Evolutionary conservation across 2,113 vertebrate genomes (phyloP).

Genomic region (Alectura lathami): DNA sequence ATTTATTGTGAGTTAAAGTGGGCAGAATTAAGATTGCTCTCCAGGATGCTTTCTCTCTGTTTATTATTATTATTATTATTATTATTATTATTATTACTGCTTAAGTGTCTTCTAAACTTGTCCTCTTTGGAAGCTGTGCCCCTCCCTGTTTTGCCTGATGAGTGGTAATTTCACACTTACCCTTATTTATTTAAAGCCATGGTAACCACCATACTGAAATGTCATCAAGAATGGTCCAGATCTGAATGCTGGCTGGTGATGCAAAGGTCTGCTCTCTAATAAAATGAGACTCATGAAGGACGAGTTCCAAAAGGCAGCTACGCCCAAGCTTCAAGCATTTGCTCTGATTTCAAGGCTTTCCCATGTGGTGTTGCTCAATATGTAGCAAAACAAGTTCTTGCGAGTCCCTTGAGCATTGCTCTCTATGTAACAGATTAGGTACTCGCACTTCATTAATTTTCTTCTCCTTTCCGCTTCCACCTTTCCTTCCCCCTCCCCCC

Average conservation of each 20-base stretch:
- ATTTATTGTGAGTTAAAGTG: background rate
- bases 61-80: too few species aligned
- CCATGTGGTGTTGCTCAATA: conserved; percentile 55
- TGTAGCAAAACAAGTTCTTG: conserved; percentile 55
- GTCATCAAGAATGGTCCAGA: background rate
- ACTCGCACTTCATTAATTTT: background rate
- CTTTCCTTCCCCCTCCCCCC: accelerated
- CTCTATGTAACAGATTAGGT: background rate
- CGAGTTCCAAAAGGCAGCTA: background rate
- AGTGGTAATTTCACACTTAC: background rate
- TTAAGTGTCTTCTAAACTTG: background rate
- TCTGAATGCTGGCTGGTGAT: background rate
- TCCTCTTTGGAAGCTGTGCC: background rate
- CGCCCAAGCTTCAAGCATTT: conserved; percentile 50
- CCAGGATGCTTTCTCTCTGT: background rate
- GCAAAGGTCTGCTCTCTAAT: conserved; percentile 52
- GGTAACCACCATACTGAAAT: conserved; percentile 24
- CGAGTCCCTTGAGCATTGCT: conserved; percentile 33
- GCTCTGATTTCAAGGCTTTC: conserved; percentile 52
- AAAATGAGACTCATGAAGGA: background rate
- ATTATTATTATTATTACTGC: background rate
- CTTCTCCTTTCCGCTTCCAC: background rate
- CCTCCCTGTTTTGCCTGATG: background rate
- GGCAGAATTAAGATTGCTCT: background rate
- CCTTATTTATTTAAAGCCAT: conserved; percentile 38